phyloP scores from a whole-genome alignment of 2,797 vertebrate genomes.

The Peromyscus attwateri region DNA sequence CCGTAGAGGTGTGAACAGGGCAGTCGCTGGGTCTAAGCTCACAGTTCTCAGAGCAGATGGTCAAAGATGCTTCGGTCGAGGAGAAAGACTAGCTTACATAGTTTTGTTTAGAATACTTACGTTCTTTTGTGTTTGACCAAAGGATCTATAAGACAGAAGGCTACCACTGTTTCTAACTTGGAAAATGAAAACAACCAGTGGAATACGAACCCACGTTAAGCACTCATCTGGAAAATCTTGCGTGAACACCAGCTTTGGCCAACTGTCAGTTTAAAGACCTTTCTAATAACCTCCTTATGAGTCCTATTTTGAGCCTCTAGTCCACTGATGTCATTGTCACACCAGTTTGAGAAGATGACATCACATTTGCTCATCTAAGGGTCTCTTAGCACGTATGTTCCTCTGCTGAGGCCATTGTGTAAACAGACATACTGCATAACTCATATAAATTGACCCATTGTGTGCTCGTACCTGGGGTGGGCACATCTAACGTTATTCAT shows the following conservation, averaged over 20 bases:
- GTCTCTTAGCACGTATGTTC: neutral
- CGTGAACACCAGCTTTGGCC: neutral
- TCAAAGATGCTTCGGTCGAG: constrained; percentile 40
- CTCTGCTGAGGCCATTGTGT: neutral
- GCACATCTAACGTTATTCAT: neutral
- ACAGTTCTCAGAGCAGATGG: constrained; percentile 7
- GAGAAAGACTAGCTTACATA: neutral
- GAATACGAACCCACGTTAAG: constrained; percentile 32
- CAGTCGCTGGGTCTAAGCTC: neutral
- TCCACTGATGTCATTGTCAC: neutral
- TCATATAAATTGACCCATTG: neutral
- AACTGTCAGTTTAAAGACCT: constrained; percentile 3
- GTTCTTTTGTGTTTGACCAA: constrained; percentile 24
- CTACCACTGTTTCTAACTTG: constrained; percentile 27
- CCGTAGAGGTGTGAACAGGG: neutral
- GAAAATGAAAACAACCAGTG: constrained; percentile 47
- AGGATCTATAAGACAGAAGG: constrained; percentile 33
- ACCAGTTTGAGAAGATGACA: neutral
- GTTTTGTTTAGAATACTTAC: constrained; percentile 44
- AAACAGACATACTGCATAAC: neutral
- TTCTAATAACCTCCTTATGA: neutral
- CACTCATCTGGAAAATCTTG: constrained; percentile 44
- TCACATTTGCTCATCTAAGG: neutral
- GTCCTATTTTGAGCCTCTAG: neutral
- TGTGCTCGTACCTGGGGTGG: neutral